Conservation (phyloP, 2,797 vertebrate genomes). For the Zonotrichia albicollis region DNA sequence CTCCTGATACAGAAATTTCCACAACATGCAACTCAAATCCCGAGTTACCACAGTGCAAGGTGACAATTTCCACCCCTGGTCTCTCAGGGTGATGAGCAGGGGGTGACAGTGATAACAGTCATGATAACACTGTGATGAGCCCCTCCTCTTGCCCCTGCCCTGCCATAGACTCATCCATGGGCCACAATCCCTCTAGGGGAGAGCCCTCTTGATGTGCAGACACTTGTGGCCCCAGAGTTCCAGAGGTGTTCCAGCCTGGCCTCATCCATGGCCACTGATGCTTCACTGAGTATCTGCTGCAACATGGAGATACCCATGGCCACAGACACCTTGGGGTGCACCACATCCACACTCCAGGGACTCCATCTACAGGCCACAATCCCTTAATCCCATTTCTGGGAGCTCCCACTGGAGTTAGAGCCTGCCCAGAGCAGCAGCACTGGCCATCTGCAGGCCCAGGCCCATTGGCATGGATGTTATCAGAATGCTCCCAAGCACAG, state of each 20-base stretch:
- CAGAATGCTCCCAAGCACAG: background rate
- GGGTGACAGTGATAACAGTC: too few species aligned
- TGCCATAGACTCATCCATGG: background rate
- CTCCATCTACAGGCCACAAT: background rate
- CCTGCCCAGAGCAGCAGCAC: background rate
- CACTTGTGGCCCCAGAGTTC: background rate
- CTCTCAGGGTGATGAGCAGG: fast-evolving
- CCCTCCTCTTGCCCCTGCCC: background rate
- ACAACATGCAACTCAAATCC: background rate
- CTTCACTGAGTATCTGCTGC: background rate
- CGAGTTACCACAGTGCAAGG: background rate
- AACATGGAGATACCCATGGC: background rate
- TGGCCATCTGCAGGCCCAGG: background rate
- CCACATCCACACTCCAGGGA: background rate
- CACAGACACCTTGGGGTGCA: background rate
- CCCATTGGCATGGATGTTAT: background rate
- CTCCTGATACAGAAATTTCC: background rate
- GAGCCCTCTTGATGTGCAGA: background rate
- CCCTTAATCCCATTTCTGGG: background rate
- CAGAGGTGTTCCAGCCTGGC: background rate
- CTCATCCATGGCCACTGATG: background rate
- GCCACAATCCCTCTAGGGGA: background rate
- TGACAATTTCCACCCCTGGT: background rate
- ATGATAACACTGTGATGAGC: background rate
- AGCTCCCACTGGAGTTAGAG: background rate